These are phyloP conservation scores for Arbacia lixula DNA, from an alignment of 53 echinoderm and acorn worm genomes.

Conservation along the genomic window DNA sequence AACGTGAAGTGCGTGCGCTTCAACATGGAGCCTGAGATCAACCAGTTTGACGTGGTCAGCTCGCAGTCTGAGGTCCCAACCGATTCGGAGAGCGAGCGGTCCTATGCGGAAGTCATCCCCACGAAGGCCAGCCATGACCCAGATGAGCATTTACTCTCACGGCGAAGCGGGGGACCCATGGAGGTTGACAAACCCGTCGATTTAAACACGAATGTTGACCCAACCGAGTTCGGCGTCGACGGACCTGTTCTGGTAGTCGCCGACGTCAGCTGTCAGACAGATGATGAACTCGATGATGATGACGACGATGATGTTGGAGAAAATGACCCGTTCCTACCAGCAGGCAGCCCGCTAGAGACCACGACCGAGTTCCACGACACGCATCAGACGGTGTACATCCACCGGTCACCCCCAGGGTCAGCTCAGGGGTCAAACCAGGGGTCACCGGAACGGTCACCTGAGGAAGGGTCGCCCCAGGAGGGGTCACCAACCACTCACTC, in stretches of 20 bases:
- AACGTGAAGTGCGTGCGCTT: constrained; percentile 87
- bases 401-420: constrained; percentile 55
- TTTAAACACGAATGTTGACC: constrained; percentile 59
- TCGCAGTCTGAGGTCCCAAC: constrained; percentile 69
- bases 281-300: constrained; percentile 62
- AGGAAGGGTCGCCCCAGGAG: background rate
- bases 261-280: constrained; percentile 81
- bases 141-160: background rate
- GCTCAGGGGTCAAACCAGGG: background rate
- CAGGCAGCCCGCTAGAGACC: constrained; percentile 68
- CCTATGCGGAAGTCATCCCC: constrained; percentile 59
- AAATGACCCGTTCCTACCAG: constrained; percentile 56
- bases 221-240: constrained; percentile 67
- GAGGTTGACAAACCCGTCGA: constrained; percentile 33
- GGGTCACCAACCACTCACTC: constrained; percentile 5
- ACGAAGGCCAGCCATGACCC: background rate
- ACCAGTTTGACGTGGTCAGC: constrained; percentile 80
- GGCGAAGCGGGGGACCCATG: constrained; percentile 47
- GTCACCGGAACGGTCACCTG: constrained; percentile 1
- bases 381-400: constrained; percentile 83
- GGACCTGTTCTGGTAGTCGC: constrained; percentile 71
- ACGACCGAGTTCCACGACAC: constrained; percentile 81
- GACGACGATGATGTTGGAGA: constrained; percentile 49
- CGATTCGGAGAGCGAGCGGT: constrained; percentile 53
- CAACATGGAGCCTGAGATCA: constrained; percentile 95